Evolutionary conservation across 1,140 invertebrate genomes (phyloP).

Genomic region (Drosophila parabipectinata): DNA sequence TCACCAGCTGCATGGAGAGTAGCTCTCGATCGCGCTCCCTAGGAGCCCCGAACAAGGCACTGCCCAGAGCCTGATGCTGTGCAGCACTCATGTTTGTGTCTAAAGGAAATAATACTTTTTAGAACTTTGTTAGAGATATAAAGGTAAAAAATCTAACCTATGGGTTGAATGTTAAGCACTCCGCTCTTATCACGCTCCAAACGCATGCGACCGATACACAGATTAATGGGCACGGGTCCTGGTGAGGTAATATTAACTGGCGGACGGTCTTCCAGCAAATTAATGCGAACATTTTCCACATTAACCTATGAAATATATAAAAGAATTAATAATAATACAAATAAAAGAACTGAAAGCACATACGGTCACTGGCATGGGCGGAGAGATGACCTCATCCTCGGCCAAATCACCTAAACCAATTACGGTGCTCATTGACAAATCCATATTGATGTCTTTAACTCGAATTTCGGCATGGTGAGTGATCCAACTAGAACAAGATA

Average conservation of each 20-base stretch:
- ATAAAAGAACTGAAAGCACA: constrained; percentile 30
- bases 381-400: constrained; percentile 92
- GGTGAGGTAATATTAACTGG: constrained; percentile 93
- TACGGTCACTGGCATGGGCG: constrained; percentile 92
- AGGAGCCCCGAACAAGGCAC: constrained; percentile 57
- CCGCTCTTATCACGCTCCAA: constrained; percentile 89
- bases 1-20: constrained; percentile 84
- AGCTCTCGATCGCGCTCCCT: constrained; percentile 84
- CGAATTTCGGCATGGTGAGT: constrained; percentile 87
- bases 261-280: constrained; percentile 91
- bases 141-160: constrained; percentile 31
- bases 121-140: not conserved
- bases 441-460: constrained; percentile 88
- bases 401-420: constrained; percentile 91
- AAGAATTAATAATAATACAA: not conserved
- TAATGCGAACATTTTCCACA: constrained; percentile 88
- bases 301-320: constrained; percentile 85
- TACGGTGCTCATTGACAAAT: constrained; percentile 92
- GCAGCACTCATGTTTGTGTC: constrained; percentile 60
- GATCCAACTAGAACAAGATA: constrained; percentile 75
- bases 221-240: constrained; percentile 91
- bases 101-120: constrained; percentile 3
- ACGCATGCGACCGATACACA: constrained; percentile 89
- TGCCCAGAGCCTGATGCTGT: constrained; percentile 47
- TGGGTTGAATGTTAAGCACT: constrained; percentile 89